Evolutionary conservation across 2,797 vertebrate species (phyloP).

Genomic region (Micrastur ruficollis): DNA sequence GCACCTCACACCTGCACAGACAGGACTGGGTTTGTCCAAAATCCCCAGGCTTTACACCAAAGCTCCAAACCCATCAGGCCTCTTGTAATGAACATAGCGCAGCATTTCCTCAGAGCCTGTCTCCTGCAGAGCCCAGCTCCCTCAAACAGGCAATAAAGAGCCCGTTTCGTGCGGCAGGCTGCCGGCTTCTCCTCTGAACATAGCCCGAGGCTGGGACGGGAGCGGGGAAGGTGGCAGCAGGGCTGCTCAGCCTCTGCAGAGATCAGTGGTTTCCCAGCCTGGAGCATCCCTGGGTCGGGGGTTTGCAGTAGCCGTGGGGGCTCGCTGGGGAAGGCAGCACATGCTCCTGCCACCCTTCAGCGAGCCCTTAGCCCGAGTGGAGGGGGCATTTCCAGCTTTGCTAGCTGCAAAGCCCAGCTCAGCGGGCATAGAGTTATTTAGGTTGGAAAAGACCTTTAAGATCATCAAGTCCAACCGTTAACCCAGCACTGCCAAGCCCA

Average conservation of each 20-base stretch:
- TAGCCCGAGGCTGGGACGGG: background rate
- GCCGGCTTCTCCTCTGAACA: background rate
- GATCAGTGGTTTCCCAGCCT: background rate
- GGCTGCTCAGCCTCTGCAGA: background rate
- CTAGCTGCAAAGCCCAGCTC: background rate
- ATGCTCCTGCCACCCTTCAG: background rate
- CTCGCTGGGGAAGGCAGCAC: background rate
- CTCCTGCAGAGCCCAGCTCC: background rate
- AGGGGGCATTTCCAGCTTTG: background rate
- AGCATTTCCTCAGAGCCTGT: background rate
- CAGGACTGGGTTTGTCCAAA: background rate
- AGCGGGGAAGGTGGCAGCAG: fast-evolving
- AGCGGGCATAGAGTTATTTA: no score
- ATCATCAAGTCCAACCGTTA: no score
- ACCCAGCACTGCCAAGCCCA: no score
- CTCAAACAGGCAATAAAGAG: background rate
- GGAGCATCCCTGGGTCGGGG: background rate
- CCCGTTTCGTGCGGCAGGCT: fast-evolving
- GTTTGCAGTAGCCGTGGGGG: fast-evolving
- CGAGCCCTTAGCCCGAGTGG: background rate
- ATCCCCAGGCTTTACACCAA: background rate
- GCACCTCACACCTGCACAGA: background rate
- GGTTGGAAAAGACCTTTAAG: no score
- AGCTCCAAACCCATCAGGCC: background rate
- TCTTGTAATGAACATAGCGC: background rate